Percentiles rank a stretch among this genome's conserved stretches.
phyloP scores from a whole-genome alignment of 2,797 vertebrate genomes.

The Diplodus sargus region DNA sequence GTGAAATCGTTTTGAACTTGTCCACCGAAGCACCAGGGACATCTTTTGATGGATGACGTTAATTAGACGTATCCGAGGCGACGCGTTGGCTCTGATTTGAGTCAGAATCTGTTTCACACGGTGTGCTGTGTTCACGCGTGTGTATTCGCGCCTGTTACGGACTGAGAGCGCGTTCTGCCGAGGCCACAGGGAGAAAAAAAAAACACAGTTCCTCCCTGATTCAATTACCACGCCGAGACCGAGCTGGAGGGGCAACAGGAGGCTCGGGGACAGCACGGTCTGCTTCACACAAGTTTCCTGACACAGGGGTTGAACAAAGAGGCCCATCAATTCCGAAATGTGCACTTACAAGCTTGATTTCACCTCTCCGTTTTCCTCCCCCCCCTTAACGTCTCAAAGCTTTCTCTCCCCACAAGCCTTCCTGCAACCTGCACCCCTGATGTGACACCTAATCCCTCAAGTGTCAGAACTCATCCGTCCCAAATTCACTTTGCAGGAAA shows the following conservation, averaged over 20 bases:
- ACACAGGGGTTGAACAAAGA: conserved; percentile 50
- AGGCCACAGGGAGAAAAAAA: conserved; percentile 37
- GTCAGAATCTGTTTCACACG: conserved; percentile 29
- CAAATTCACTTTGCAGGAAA: conserved; percentile 53
- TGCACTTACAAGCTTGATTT: conserved; percentile 64
- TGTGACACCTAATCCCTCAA: conserved; percentile 49
- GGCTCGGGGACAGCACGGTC: conserved; percentile 60
- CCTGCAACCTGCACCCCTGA: conserved; percentile 27
- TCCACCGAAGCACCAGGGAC: conserved; percentile 43
- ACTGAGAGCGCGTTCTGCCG: conserved; percentile 42
- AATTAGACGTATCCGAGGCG: conserved; percentile 31
- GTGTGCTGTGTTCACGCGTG: conserved; percentile 11
- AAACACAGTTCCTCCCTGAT: conserved; percentile 64
- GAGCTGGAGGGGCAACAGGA: conserved; percentile 55
- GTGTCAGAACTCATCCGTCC: conserved; percentile 57
- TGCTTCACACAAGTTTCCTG: conserved; percentile 57
- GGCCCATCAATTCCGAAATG: conserved; percentile 55
- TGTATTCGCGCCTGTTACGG: conserved; percentile 29
- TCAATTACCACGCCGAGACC: conserved; percentile 67
- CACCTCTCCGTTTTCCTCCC: conserved; percentile 41
- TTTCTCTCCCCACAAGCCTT: conserved; percentile 37
- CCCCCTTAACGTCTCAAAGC: conserved; percentile 23
- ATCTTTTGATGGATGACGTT: conserved; percentile 65
- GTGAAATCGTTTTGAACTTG: conserved; percentile 32
- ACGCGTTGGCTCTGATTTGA: conserved; percentile 25